Evolutionary conservation across 2,797 vertebrate species (phyloP), one percentile per base, ranked within the genome.

Genomic region (Zalophus californianus): DNA sequence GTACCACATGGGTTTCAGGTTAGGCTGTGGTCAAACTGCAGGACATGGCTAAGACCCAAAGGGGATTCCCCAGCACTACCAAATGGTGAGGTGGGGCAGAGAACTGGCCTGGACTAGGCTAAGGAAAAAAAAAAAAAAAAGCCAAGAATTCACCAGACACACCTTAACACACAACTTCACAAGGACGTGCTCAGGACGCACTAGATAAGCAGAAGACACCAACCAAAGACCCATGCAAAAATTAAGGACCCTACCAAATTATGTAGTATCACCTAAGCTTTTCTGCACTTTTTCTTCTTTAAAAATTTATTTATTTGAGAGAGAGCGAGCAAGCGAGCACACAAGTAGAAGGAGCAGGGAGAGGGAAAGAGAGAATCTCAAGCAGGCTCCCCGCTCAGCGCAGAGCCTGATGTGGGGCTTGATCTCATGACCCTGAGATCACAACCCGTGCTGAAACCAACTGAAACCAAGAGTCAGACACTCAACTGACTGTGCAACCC

Each of bases 281-380:
- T 88, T 38, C 66, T 68, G 35, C n/a, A 20, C 16, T 20, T 68
- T 68, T 35, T 35, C 64, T 38, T 68, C 35, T 68, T 35, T 35
- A 68, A 66, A 38, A n/a, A 68, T 68, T 35, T 68, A 38, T 38
- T 68, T 68, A 68, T 68, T 68, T 15, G 64, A n/a, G 32, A 66
- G 32, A n/a, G 66, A 68, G 66, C 10, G 27, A 62, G 60, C 6
- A 27, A 64, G n/a, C 0, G 16, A 0, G 9, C 2, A 8, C n/a
- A 35, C n/a, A 68, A 68, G n/a, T 68, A 66, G n/a, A n/a, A 68
- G 18, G 66, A 68, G 18, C 66, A 68, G 66, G n/a, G 64, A 35
- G 66, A 35, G 18, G 29, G 18, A 35, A 15, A 35, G 16, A 35
- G 66, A 68, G 18, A 68, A 68, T 68, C n/a, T 35, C 18, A 68